Evolutionary conservation across 1,140 invertebrate genomes (phyloP), one percentile per base, ranked within the genome.

Genomic region (Melanaphis sacchari): DNA sequence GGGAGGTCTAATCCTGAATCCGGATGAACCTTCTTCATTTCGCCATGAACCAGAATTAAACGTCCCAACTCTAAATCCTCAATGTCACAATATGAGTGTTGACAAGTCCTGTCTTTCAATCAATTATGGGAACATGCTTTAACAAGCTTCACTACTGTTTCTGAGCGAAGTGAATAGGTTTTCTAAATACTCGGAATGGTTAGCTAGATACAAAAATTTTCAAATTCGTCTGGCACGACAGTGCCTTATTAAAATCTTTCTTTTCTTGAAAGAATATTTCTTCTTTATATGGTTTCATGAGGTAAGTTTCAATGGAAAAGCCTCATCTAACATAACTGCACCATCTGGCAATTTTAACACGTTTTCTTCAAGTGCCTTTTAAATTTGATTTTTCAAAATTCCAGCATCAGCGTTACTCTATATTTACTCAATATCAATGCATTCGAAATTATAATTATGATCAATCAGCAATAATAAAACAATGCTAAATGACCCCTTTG

Each of bases 401-500:
- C 93, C 92, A 89, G 93, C 93, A 94, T 94, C 94, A 31, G 66
- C 59, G 26, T 54, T 93, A 26, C 93, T 84, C 93, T 93, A 91
- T 91, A 93, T 22, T 41, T 81, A 26, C 94, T n/a, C 93, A 38
- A 93, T 54, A 41, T 94, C 93, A 38, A 93, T 87, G 49, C 40
- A 93, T 54, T n/a, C 38, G 49, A 93, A 94, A n/a, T 54, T 94
- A 52, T 93, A 94, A 54, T 88, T 90, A 40, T 92, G 87, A 40
- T 94, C 93, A 59, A 82, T 49, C 41, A 93, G 11, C 1, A 84
- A 84, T 46, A 87, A 96, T 94, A 66, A 96, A 54, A 54, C 95
- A 82, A 96, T 95, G 46, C 95, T 95, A 94, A 95, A 96, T 94
- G 94, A 94, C 2, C 94, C 87, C 94, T 96, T 96, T 96, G 90